Conservation (phyloP, 2,888 invertebrate genomes). For the Periphyllus acericola region DNA sequence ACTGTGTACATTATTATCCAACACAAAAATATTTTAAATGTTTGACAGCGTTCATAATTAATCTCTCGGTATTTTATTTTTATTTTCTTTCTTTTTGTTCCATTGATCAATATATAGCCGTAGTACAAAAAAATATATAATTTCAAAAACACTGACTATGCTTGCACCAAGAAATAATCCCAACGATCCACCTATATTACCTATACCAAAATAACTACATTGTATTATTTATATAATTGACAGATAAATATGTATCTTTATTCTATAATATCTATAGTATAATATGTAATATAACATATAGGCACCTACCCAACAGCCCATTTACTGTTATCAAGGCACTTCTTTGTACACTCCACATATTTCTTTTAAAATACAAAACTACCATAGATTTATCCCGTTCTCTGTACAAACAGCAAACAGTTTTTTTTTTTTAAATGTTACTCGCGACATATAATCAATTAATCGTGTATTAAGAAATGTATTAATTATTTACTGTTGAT, state of each 20-base stretch:
- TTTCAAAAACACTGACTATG: constrained; percentile 64
- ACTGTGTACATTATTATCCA: no score
- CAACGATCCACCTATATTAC: constrained; percentile 64
- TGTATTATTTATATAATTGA: neutral
- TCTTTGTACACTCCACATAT: constrained; percentile 35
- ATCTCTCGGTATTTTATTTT: neutral
- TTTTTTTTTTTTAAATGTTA: neutral
- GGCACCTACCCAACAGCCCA: constrained; percentile 61
- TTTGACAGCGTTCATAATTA: neutral
- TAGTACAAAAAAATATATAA: constrained; percentile 64
- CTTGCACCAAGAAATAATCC: constrained; percentile 65
- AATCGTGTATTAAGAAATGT: neutral
- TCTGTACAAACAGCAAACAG: neutral
- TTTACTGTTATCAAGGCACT: constrained; percentile 62
- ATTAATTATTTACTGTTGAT: neutral
- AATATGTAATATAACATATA: neutral
- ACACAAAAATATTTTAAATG: neutral
- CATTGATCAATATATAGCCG: constrained; percentile 47
- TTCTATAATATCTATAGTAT: neutral
- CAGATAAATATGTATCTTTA: neutral
- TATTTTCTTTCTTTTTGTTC: constrained; percentile 17
- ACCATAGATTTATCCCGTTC: neutral
- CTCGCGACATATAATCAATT: neutral
- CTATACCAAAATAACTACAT: constrained; percentile 60
- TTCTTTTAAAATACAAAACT: constrained; percentile 9